These are phyloP conservation scores for Leptodactylus fuscus DNA, from an alignment of 2,113 vertebrate genomes.

Conservation along the genomic window DNA sequence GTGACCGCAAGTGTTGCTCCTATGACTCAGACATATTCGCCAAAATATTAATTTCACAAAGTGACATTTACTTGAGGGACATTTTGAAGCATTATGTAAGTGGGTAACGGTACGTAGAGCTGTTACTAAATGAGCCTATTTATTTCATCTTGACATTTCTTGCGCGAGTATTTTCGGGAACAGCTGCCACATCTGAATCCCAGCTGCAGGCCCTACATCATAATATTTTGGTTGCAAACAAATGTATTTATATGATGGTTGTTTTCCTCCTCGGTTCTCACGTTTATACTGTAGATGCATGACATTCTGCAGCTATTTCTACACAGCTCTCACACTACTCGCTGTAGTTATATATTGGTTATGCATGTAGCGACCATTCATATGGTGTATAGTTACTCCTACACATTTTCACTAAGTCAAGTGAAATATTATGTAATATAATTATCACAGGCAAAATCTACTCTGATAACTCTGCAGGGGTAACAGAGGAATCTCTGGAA, in stretches of 20 bases:
- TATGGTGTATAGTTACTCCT: neutral
- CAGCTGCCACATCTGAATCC: conserved; percentile 57
- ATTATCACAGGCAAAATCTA: too few relatives aligned
- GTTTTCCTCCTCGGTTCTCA: conserved; percentile 48
- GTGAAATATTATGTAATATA: too few relatives aligned
- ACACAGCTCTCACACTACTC: neutral
- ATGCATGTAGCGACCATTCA: neutral
- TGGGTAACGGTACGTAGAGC: neutral
- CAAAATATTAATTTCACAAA: conserved; percentile 54
- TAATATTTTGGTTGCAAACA: conserved; percentile 60
- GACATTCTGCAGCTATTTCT: conserved; percentile 22
- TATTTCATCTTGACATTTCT: conserved; percentile 58
- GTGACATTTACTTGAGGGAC: conserved; percentile 46
- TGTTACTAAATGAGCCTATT: conserved; percentile 42
- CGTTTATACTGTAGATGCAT: conserved; percentile 36
- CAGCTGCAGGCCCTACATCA: conserved; percentile 57
- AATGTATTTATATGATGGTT: conserved; percentile 51
- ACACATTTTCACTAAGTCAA: neutral
- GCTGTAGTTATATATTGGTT: neutral
- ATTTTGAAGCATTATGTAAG: conserved; percentile 37
- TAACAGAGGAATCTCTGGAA: too few relatives aligned
- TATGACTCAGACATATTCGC: neutral
- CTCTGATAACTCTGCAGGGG: too few relatives aligned
- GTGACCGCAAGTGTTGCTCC: conserved; percentile 16
- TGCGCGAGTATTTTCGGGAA: conserved; percentile 49